Conservation (phyloP, 2,797 vertebrate species). For the Sparus aurata region DNA sequence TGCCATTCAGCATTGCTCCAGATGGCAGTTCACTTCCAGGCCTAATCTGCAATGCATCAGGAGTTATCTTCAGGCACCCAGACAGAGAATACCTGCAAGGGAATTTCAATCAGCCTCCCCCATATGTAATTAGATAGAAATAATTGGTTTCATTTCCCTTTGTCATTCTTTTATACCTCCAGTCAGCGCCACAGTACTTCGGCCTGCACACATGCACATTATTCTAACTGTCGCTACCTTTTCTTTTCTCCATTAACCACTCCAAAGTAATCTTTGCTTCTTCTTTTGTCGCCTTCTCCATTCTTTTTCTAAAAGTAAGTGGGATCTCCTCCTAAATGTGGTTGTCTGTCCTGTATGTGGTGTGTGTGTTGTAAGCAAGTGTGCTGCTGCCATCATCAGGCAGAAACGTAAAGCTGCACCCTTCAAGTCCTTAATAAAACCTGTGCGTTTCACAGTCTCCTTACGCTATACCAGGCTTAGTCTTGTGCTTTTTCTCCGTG, state of each 20-base stretch:
- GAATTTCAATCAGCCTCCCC: conserved; percentile 77
- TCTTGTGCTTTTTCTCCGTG: background rate
- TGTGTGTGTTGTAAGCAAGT: conserved; percentile 69
- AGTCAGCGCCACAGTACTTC: conserved; percentile 30
- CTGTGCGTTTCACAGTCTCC: conserved; percentile 21
- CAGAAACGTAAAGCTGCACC: conserved; percentile 68
- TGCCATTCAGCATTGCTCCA: conserved; percentile 50
- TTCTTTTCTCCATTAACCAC: conserved; percentile 68
- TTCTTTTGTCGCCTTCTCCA: conserved; percentile 79
- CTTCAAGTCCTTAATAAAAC: background rate
- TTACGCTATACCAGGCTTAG: conserved; percentile 6
- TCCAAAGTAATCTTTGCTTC: conserved; percentile 78
- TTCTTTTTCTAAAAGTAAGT: conserved; percentile 84
- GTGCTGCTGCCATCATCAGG: conserved; percentile 88
- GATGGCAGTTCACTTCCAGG: conserved; percentile 63
- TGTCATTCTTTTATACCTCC: conserved; percentile 63
- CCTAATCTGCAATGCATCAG: conserved; percentile 81
- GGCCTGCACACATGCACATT: conserved; percentile 45
- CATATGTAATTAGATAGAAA: conserved; percentile 82
- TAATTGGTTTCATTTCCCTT: conserved; percentile 77
- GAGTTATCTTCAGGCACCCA: conserved; percentile 79
- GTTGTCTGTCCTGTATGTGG: conserved; percentile 56
- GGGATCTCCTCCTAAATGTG: conserved; percentile 68
- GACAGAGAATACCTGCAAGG: conserved; percentile 71
- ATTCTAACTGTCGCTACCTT: conserved; percentile 51